Evolutionary conservation across 2,113 vertebrate genomes (phyloP).

Genomic region (Phaethornis superciliosus): DNA sequence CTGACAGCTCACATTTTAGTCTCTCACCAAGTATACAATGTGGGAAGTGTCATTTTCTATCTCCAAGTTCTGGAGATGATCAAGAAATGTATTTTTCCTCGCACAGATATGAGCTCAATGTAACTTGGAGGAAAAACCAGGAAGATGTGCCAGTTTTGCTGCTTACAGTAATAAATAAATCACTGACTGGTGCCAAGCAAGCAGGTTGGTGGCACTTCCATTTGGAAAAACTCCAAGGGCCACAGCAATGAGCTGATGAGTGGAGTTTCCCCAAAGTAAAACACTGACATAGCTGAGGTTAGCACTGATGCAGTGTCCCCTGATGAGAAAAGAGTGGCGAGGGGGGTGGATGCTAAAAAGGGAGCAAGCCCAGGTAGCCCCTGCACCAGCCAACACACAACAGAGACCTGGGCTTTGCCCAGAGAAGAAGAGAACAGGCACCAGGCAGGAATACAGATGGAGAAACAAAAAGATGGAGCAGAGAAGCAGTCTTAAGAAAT

Average conservation of each 20-base stretch:
- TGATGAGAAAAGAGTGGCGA: not conserved
- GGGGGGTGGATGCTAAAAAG: not conserved
- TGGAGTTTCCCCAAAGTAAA: not conserved
- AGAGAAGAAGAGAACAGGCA: not conserved
- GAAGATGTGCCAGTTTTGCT: not conserved
- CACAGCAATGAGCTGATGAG: not conserved
- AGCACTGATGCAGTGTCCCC: not conserved
- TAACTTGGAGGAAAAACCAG: not conserved
- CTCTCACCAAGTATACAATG: not conserved
- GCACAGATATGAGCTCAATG: not conserved
- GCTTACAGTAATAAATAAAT: not conserved
- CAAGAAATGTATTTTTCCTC: not conserved
- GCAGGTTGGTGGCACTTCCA: not conserved
- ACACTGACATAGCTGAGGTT: not conserved
- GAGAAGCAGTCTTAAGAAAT: not conserved
- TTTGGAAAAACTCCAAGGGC: not conserved
- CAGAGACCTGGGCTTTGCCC: not conserved
- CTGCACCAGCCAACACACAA: accelerated
- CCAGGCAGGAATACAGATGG: not conserved
- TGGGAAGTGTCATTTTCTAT: not conserved
- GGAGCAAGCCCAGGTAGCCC: not conserved
- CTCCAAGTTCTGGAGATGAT: not conserved
- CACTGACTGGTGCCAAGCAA: not conserved
- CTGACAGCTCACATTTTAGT: not conserved
- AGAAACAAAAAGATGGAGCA: not conserved